A percentile compares a stretch with the other conserved stretches of the same genome.
Evolutionary conservation across 2,797 vertebrate genomes (phyloP).

Genomic region (Argentina silus): DNA sequence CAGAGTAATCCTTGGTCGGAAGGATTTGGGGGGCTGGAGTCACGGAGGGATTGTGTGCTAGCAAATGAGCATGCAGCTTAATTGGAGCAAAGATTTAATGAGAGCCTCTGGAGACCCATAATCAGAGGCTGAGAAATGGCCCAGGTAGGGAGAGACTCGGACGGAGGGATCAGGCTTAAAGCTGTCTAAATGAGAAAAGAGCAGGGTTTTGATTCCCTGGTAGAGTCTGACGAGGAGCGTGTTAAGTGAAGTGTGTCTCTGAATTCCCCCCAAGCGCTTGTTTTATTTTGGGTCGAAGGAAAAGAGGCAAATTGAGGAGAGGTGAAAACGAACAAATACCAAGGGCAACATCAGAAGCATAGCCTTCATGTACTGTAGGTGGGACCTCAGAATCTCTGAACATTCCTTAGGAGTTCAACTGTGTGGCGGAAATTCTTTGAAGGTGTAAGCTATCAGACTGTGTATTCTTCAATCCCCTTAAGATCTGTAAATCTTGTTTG

Average conservation of each 20-base stretch:
- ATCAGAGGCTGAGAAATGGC: constrained; percentile 71
- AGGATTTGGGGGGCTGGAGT: constrained; percentile 63
- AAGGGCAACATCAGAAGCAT: background rate
- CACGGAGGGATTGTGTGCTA: constrained; percentile 58
- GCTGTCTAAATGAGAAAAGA: constrained; percentile 39
- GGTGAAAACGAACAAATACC: background rate
- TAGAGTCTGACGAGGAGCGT: constrained; percentile 19
- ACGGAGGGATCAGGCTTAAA: constrained; percentile 57
- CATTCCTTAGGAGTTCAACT: no score
- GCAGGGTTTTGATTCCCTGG: constrained; percentile 22
- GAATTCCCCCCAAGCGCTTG: background rate
- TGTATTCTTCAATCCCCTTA: background rate
- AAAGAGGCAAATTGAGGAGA: background rate
- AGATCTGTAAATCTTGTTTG: background rate
- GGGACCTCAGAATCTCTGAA: no score
- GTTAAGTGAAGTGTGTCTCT: constrained; percentile 10
- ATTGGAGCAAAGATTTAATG: constrained; percentile 78
- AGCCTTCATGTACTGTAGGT: background rate
- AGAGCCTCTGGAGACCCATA: constrained; percentile 71
- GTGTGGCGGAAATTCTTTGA: background rate
- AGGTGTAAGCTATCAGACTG: background rate
- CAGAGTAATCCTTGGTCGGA: constrained; percentile 69
- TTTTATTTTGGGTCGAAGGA: background rate
- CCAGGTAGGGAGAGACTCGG: constrained; percentile 66
- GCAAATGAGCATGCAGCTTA: constrained; percentile 69